Evolutionary conservation across 1,140 invertebrate genomes (phyloP).

Genomic region (Saxidomus purpurata): DNA sequence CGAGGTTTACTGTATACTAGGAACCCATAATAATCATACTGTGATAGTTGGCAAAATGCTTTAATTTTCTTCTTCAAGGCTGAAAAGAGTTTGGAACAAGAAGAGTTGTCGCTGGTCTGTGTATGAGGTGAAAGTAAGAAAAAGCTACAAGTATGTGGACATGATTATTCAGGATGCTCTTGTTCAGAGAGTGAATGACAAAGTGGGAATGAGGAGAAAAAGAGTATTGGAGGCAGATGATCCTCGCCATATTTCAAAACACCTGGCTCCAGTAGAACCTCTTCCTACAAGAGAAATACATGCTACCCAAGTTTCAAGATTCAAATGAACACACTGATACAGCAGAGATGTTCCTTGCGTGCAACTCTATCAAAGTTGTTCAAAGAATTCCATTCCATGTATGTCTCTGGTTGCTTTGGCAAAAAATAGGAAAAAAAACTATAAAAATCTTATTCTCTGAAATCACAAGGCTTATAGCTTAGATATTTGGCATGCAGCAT

Average conservation of each 20-base stretch:
- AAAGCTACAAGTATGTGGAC: background rate
- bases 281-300: background rate
- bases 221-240: slow-evolving; percentile 5
- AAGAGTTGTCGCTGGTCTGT: slow-evolving; percentile 19
- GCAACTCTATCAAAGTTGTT: no score
- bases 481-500: no score
- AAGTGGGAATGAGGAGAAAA: slow-evolving; percentile 19
- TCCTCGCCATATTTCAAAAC: slow-evolving; percentile 15
- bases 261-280: slow-evolving; percentile 21
- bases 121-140: slow-evolving; percentile 18
- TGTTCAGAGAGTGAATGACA: background rate
- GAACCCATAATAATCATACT: no score
- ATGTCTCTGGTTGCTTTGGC: no score
- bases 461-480: no score
- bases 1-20: no score
- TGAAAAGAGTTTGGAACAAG: slow-evolving; percentile 38
- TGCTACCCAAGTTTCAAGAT: slow-evolving; percentile 21
- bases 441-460: no score
- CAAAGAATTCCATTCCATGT: no score
- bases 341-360: no score
- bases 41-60: no score
- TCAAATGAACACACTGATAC: background rate
- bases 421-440: no score
- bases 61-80: no score
- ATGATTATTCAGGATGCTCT: background rate